Evolutionary conservation across 2,888 invertebrate species (phyloP), one percentile per base, ranked within the genome.

Genomic region (Capitulum mitella): DNA sequence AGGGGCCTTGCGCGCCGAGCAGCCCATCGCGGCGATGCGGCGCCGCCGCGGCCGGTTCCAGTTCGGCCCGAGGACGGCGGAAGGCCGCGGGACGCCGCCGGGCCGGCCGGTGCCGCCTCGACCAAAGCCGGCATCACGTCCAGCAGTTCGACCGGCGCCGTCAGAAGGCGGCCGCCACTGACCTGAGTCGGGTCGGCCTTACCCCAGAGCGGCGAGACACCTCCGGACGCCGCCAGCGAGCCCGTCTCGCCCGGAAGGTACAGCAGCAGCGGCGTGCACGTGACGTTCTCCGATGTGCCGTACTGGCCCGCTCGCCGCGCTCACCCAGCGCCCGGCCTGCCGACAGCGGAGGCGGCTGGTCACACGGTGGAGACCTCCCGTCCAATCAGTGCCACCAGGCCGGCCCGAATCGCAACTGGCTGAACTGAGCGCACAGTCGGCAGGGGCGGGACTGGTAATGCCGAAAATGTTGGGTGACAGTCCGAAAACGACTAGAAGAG

Each of bases 271-370:
- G 46, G 51, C 78, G 61, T 32, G 43, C 48, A 37, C 22, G 93
- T 86, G 0, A 94, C 90, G 26, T 92, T 91, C 82, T 95, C 93
- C 84, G 92, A 95, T 85, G 94, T 95, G 84, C 94, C 95, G 85
- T 92, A 96, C 85, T 96, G 0, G 93, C 91, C 94, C 95, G 96
- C 84, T 93, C 90, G 29, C 92, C 92, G 84, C 95, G 95, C 86
- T 96, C 95, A 64, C 95, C 95, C 80, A 95, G 85, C 0, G 95
- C 93, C 95, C 95, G 95, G 46, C 95, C 93, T 93, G 86, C 76
- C 34, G 16, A 51, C 32, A 77, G 61, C 22, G 43, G 19, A 40
- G 26, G 26, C 78, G 32, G 80, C n/a, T n/a, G n/a, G n/a, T n/a
- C n/a, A n/a, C n/a, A n/a, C n/a, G n/a, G n/a, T n/a, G n/a, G n/a